A percentile compares a stretch with the other conserved stretches of the same genome.
These are phyloP conservation scores for Drosophila anceps DNA, from an alignment of 2,888 invertebrate genomes.

Conservation along the genomic window DNA sequence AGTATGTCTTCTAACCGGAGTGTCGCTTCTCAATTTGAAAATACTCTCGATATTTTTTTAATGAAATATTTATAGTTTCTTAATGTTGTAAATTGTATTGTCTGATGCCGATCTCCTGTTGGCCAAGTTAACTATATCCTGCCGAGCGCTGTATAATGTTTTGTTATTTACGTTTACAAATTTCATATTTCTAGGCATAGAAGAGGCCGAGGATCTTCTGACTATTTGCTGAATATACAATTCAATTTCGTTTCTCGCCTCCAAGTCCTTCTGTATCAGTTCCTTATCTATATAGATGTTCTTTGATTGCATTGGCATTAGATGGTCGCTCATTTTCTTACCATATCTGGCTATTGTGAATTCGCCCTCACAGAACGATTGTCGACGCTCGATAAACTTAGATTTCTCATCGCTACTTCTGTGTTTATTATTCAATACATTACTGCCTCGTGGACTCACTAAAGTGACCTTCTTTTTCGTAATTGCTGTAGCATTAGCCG, in stretches of 20 bases:
- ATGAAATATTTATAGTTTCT: background rate
- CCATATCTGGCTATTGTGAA: constrained; percentile 48
- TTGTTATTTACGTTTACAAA: background rate
- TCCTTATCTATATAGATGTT: background rate
- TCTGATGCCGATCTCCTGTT: background rate
- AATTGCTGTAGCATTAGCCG: too few species aligned
- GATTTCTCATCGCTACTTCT: accelerated
- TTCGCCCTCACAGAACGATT: constrained; percentile 34
- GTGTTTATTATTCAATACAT: background rate
- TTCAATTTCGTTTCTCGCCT: constrained; percentile 10
- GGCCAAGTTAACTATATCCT: background rate
- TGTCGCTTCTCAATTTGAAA: background rate
- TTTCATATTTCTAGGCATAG: background rate
- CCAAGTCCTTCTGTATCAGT: background rate
- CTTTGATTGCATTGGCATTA: constrained; percentile 1
- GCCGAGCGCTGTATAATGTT: background rate
- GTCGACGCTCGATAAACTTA: constrained; percentile 23
- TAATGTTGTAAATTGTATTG: background rate
- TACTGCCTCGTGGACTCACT: background rate
- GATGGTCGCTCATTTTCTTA: constrained; percentile 31
- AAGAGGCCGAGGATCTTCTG: accelerated
- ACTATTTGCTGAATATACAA: constrained; percentile 1
- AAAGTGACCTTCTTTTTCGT: background rate
- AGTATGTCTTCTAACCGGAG: background rate
- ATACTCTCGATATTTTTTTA: constrained; percentile 18